Base-by-base conservation (phyloP, 2,113 vertebrate genomes). In the Gobius niger region DNA sequence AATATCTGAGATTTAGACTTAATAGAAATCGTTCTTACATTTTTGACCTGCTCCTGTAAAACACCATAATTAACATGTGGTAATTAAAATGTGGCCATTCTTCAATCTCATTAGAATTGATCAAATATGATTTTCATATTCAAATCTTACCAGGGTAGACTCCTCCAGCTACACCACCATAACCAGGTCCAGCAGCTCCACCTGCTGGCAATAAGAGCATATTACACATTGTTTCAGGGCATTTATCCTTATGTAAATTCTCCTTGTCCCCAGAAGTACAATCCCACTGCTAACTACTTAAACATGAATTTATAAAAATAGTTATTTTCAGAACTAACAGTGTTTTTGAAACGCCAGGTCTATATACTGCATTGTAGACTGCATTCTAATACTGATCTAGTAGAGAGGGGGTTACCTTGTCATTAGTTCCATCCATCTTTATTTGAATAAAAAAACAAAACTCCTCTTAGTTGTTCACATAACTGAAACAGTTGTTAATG, bases 21-120 rank as follows among this genome's bases (percentile, higher is more conserved):
- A 54, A 59, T 41, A 41, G 41, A 60, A 16, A 44, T 16, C 9
- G 73, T 63, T 72, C 90, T 90, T 88, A 91, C 90, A 84, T 88
- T 91, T 91, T 67, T 91, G 90, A 42, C 87, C 83, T 5, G 77
- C 85, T 0, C 84, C 84, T 12, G 76, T 41, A 81, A 73, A 73
- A 76, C 79, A 76, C 73, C 41, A 75, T 47, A 44, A 68, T 54
- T 16, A 69, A 70, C 49, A 67, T 63, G 5, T 24, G 24, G 11
- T 53, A 19, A 4, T 54, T 54, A 5, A 9, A 0, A 52, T 12
- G 19, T 12, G 18, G 11, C 0, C 12, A 24, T 54, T 19, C 16
- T 52, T 18, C 6, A 51, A 7, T 51, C 51, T 52, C 19, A 54
- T 10, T 62, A 50, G 57, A 63, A 42, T 47, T 61, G 15, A 42